These are phyloP conservation scores for Arion vulgaris DNA, from an alignment of 1,140 invertebrate genomes.

Conservation along the genomic window DNA sequence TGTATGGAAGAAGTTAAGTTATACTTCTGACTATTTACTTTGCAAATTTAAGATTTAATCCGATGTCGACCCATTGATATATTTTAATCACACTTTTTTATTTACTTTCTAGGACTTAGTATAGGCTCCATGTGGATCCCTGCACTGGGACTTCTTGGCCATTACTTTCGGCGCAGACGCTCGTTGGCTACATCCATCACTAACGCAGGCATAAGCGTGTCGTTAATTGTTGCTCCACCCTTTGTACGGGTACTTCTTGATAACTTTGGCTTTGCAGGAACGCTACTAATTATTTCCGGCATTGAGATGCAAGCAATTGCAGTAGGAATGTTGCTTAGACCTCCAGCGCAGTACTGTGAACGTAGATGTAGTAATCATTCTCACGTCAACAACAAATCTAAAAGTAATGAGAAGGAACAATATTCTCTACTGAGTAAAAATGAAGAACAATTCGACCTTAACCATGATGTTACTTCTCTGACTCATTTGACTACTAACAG, in stretches of 20 bases:
- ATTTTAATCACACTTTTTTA: neutral
- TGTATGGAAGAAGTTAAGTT: no score
- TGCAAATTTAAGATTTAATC: no score
- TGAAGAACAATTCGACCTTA: neutral
- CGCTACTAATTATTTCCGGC: neutral
- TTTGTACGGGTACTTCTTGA: neutral
- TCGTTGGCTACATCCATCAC: neutral
- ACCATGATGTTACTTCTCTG: neutral
- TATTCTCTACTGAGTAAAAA: neutral
- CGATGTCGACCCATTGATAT: no score
- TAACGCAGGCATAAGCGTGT: neutral
- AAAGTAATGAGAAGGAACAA: neutral
- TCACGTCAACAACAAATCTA: neutral
- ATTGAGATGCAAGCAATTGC: conserved; percentile 14
- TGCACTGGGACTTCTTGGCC: neutral
- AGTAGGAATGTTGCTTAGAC: neutral
- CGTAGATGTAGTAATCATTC: neutral
- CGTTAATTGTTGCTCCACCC: neutral
- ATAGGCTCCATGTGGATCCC: conserved; percentile 20
- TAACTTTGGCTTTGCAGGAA: neutral
- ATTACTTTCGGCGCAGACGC: neutral
- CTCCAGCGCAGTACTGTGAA: neutral
- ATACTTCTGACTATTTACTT: no score
- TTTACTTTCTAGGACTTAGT: neutral
- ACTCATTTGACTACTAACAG: neutral